phyloP scores from a whole-genome alignment of 1,140 invertebrate genomes.

The Lordiphosa clarofinis region DNA sequence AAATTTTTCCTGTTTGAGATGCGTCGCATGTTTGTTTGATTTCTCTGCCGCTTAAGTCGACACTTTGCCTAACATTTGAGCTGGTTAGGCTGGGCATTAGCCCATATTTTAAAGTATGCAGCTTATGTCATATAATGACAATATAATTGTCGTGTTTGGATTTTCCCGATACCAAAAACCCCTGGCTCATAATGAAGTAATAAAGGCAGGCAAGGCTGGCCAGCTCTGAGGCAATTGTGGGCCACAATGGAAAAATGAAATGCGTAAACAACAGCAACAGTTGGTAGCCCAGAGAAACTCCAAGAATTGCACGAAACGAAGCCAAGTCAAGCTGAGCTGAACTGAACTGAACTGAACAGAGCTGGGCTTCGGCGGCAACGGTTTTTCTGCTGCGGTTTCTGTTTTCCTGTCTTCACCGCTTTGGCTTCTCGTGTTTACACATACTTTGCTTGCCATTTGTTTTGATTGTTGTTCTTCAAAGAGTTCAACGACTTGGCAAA shows the following conservation, averaged over 20 bases:
- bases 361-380: constrained; percentile 11
- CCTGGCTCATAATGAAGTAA: neutral
- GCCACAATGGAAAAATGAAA: constrained; percentile 37
- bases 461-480: constrained; percentile 20
- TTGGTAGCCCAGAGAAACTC: neutral
- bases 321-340: constrained; percentile 21
- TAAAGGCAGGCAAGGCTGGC: too few relatives aligned
- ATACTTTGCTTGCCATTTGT: constrained; percentile 28
- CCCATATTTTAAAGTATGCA: constrained; percentile 15
- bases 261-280: constrained; percentile 5
- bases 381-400: constrained; percentile 13
- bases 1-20: constrained; percentile 18
- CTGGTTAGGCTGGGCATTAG: constrained; percentile 9
- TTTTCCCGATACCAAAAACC: constrained; percentile 2
- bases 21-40: constrained; percentile 11
- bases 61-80: constrained; percentile 12
- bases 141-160: constrained; percentile 17
- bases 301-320: constrained; percentile 19
- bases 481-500: constrained; percentile 61
- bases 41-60: constrained; percentile 18
- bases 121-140: constrained; percentile 45
- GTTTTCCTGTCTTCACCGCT: constrained; percentile 9
- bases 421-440: constrained; percentile 28
- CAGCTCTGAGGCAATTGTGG: constrained; percentile 2
- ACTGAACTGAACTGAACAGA: constrained; percentile 1